Conservation (phyloP, 2,113 vertebrate genomes). For the Micromys minutus region DNA sequence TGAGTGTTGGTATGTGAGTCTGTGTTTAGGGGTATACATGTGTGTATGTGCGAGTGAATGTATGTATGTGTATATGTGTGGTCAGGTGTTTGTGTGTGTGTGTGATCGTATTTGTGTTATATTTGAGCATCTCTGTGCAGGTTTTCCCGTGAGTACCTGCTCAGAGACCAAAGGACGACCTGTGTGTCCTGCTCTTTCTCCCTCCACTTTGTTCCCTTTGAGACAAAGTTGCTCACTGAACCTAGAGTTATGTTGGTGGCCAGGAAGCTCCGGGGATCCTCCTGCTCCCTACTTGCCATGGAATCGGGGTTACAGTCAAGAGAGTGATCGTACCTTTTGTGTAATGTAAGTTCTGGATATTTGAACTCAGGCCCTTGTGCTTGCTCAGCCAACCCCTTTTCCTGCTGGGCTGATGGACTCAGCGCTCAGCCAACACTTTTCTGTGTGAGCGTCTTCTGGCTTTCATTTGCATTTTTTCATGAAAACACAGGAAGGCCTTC, state of each 20-base stretch:
- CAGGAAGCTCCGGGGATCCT: not conserved
- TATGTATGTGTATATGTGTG: not conserved
- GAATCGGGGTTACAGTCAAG: not conserved
- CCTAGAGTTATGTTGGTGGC: not conserved
- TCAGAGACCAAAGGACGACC: not conserved
- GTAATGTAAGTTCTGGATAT: not conserved
- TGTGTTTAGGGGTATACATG: not conserved
- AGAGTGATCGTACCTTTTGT: not conserved
- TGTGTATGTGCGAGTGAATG: no score
- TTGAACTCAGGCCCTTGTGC: not conserved
- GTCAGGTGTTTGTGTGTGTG: no score
- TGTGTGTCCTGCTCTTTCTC: no score
- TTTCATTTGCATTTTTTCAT: not conserved
- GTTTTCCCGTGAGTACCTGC: not conserved
- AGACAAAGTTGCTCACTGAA: not conserved
- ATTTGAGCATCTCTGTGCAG: not conserved
- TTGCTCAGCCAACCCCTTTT: not conserved
- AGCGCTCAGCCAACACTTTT: not conserved
- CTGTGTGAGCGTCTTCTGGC: accelerated
- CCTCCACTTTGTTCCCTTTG: not conserved
- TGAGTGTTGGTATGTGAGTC: no score
- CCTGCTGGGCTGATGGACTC: not conserved
- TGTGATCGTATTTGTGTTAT: not conserved
- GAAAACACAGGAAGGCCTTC: not conserved
- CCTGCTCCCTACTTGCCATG: not conserved